phyloP scores from a whole-genome alignment of 2,113 vertebrate genomes.

The Amblyopsis rosae region DNA sequence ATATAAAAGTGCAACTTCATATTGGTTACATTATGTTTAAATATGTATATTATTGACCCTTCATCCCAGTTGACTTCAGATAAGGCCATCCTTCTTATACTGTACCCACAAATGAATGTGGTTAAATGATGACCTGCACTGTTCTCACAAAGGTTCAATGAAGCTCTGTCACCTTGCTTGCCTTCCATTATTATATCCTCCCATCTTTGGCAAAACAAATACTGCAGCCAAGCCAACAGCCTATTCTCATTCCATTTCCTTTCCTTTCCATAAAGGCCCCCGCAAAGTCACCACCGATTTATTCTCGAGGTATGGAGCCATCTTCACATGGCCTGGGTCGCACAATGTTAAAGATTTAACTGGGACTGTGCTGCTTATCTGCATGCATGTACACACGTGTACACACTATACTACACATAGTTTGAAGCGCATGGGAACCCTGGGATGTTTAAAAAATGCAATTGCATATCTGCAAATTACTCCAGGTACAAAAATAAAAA shows the following conservation, averaged over 20 bases:
- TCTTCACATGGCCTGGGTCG: conserved; percentile 52
- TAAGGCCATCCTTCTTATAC: conserved; percentile 7
- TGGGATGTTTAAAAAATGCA: conserved; percentile 48
- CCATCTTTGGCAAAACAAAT: conserved; percentile 54
- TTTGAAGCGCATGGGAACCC: conserved; percentile 30
- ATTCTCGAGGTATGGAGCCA: conserved; percentile 62
- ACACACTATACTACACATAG: conserved; percentile 37
- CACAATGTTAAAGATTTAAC: conserved; percentile 51
- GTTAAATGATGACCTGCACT: conserved; percentile 35
- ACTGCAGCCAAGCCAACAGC: conserved; percentile 50
- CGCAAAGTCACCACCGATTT: conserved; percentile 72
- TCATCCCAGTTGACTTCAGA: conserved; percentile 23
- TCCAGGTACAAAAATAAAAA: neutral
- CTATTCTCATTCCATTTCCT: conserved; percentile 61
- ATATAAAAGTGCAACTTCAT: neutral
- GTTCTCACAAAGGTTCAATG: conserved; percentile 36
- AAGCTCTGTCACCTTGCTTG: conserved; percentile 41
- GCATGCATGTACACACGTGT: conserved; percentile 44
- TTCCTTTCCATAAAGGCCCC: conserved; percentile 67
- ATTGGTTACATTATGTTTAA: too few species aligned
- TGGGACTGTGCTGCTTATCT: conserved; percentile 51
- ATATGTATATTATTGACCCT: neutral
- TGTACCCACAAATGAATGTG: neutral
- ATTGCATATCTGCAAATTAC: conserved; percentile 42
- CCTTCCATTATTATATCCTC: conserved; percentile 42